Evolutionary conservation across 2,797 vertebrate genomes (phyloP).

Genomic region (Melopsittacus undulatus): DNA sequence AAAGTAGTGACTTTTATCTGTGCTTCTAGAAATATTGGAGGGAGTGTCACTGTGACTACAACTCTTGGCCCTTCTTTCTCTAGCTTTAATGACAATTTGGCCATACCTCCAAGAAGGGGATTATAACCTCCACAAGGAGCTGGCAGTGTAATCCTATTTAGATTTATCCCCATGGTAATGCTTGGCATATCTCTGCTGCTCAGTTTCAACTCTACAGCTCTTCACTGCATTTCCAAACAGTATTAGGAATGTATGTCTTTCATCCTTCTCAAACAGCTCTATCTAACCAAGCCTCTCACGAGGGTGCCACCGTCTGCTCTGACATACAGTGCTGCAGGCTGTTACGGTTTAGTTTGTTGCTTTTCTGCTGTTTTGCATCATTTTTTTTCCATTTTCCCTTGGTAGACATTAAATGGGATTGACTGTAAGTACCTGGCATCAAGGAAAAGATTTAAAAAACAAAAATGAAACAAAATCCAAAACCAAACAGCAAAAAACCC

Average conservation of each 20-base stretch:
- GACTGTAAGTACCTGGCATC: not conserved
- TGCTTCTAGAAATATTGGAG: not conserved
- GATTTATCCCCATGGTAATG: fast-evolving
- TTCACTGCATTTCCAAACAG: not conserved
- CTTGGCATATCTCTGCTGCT: not conserved
- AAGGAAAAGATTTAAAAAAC: not conserved
- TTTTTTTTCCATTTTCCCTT: not conserved
- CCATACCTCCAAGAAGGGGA: too few relatives aligned
- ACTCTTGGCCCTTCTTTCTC: not conserved
- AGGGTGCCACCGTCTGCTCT: not conserved
- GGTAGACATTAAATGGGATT: not conserved
- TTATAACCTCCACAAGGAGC: not conserved
- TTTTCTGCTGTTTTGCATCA: not conserved
- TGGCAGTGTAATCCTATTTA: not conserved
- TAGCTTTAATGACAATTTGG: not conserved
- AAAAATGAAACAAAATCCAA: not conserved
- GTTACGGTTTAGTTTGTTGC: not conserved
- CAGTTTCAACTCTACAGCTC: not conserved
- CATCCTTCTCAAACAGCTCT: not conserved
- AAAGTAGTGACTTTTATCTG: not conserved
- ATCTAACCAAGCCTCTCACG: not conserved
- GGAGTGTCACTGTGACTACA: not conserved
- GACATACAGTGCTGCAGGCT: not conserved
- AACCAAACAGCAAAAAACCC: fast-evolving
- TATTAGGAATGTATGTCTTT: not conserved